Evolutionary conservation across 2,888 invertebrate species (phyloP), one percentile per base, ranked within the genome.

Genomic region (Polyommatus iphigenia): DNA sequence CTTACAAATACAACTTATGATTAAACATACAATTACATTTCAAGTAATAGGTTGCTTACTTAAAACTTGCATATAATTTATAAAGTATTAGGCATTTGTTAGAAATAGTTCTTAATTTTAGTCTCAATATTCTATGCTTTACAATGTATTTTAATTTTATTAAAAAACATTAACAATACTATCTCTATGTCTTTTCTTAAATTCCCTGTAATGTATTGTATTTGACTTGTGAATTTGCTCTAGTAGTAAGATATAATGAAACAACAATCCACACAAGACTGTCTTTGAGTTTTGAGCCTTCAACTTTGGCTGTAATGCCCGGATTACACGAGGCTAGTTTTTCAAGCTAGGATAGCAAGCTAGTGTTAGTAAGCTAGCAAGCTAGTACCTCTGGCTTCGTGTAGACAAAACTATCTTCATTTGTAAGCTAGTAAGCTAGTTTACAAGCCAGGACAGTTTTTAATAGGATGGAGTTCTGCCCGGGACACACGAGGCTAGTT

Each of bases 111-210:
- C 54, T 57, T 77, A 72, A 77, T 54, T 75, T 75, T 54, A 75
- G 75, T 50, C 75, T 24, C 46, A 73, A 54, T 54, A 57, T 57
- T 72, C 41, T 71, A 71, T 24, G 77, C 77, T 72, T 77, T 36
- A 77, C 59, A 54, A 77, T 77, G 77, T 77, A 75, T 75, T 75
- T 75, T 77, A 77, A 57, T 62, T 50, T 71, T 77, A 77, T 54
- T 77, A 46, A 72, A 77, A 78, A 78, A 78, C 59, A 78, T 76
- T 78, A 78, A 77, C 50, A 78, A 67, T 71, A 41, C 54, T 59
- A 57, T 57, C 15, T 57, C 15, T 54, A n/a, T 2, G 36, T 41
- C 6, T 20, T 78, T 76, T 78, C 20, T 32, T 36, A 36, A 57
- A 32, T 72, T 36, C 20, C n/a, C 10, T n/a, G 54, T 36, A 36